phyloP scores from a whole-genome alignment of 2,888 invertebrate species.

The Melipona bicolor region DNA sequence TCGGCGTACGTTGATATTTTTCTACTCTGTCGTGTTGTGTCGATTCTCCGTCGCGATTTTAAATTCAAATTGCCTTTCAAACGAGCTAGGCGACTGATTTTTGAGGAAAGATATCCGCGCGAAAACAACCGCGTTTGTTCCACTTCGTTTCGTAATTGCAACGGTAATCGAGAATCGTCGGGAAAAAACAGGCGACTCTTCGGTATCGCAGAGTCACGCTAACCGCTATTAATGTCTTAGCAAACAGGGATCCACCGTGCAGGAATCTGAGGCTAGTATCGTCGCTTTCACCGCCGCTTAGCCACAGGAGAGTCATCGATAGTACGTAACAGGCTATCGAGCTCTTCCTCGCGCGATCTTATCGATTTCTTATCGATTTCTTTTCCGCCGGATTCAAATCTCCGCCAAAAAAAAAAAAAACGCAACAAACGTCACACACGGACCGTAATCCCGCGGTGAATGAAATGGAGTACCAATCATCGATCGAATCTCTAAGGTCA shows the following conservation, averaged over 20 bases:
- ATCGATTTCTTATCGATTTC: conserved; percentile 51
- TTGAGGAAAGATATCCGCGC: too few relatives aligned
- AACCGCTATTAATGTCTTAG: background rate
- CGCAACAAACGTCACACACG: background rate
- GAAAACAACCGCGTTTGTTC: background rate
- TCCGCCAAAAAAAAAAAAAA: too few relatives aligned
- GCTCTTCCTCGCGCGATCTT: conserved; percentile 47
- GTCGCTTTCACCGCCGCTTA: conserved; percentile 56
- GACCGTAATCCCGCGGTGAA: conserved; percentile 31
- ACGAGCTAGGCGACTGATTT: too few relatives aligned
- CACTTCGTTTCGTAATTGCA: background rate
- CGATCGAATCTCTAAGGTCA: background rate
- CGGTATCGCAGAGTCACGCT: background rate
- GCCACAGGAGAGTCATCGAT: conserved; percentile 31
- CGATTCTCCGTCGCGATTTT: too few relatives aligned
- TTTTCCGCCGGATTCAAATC: background rate
- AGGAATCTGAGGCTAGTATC: background rate
- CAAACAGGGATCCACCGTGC: background rate
- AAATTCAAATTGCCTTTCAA: too few relatives aligned
- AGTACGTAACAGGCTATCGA: conserved; percentile 52
- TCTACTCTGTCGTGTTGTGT: too few relatives aligned
- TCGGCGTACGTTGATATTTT: too few relatives aligned
- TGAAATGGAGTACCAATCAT: conserved; percentile 28
- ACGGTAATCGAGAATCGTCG: background rate
- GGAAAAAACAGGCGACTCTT: background rate